Evolutionary conservation across 2,888 invertebrate genomes (phyloP), one percentile per base, ranked within the genome.

Genomic region (Rotaria socialis): DNA sequence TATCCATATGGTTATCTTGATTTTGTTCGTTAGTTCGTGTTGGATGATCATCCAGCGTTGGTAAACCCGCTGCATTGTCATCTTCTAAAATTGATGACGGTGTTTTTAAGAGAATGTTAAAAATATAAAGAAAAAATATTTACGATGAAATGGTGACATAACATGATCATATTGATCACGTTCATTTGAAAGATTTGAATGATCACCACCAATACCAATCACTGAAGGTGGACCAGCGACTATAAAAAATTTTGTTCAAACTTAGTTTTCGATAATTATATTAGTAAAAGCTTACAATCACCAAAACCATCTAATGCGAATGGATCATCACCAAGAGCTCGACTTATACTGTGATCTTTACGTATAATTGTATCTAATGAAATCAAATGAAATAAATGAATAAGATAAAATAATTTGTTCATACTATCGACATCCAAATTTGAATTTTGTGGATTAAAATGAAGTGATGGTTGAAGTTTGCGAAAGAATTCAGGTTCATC

Each of bases 101-200:
- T 11, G 1, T 50, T 50, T 11, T 50, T 50, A 8, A 50, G 14
- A 50, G 10, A 50, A 50, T 11, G 50, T 14, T 14, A 55, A 55
- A 2, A 6, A 55, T 27, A 6, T n/a, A 67, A 14, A 27, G 16
- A 35, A 16, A 80, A 3, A 24, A 5, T n/a, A 47, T n/a, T 80
- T 80, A 80, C 80, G 80, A 47, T 43, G 47, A 47, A 80, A 80
- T 80, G 80, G 80, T 47, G 80, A 80, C 80, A 80, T 80, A n/a
- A 80, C 80, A 80, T 80, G 80, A 80, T 80, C 80, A 47, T 80
- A 80, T 14, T 47, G 80, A 80, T 80, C 80, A 19, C 19, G 35
- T n/a, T 80, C 47, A 14, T 43, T 24, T 22, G 43, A 43, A n/a
- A 80, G 47, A 80, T 80, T 47, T 47, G 80, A 80, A 80, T 80